Evolutionary conservation across 2,797 vertebrate genomes (phyloP), one percentile per base, ranked within the genome.

Genomic region (Stomatorhinus walkeri): DNA sequence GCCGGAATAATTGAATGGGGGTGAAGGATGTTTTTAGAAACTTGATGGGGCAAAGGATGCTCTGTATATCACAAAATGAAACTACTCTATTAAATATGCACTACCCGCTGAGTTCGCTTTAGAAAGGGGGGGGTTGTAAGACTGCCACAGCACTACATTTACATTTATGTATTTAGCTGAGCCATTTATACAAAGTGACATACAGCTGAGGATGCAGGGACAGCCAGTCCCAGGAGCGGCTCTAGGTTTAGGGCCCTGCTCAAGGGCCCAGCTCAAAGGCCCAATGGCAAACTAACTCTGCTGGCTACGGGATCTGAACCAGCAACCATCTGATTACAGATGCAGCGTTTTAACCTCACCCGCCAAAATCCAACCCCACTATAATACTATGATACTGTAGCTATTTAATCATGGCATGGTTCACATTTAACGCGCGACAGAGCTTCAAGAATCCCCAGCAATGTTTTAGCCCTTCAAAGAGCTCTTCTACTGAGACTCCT

Each of bases 41-140:
- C 16, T 84, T 84, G 81, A 56, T 43, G 36, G 19, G 86, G 56
- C 56, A 64, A 64, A 87, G 40, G 56, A 14, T 54, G 85, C 40
- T 68, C n/a, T 40, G 36, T 68, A 87, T 24, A 68, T 87, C 56
- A 64, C 86, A 52, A 56, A 87, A 87, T 59, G 52, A 87, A 87
- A 59, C 36, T 87, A 40, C 52, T 24, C 85, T 9, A 24, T 87
- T 24, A 40, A 87, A 87, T 56, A 87, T n/a, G 16, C 32, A 43
- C 32, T 87, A 14, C 6, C 52, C 19, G n/a, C 85, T 19, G 5
- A 52, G 84, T 2, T 56, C 48, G 5, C 22, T 85, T 54, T 86
- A 86, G 10, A 86, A 24, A 12, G 48, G 83, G 48, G 48, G 51
- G 51, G 51, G 51, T 6, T 2, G 2, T 51, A 36, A 86, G 24